A percentile compares a stretch with the other conserved stretches of the same genome.
Conservation (phyloP, 2,888 invertebrate genomes). For the Agonopterix subpropinquella region DNA sequence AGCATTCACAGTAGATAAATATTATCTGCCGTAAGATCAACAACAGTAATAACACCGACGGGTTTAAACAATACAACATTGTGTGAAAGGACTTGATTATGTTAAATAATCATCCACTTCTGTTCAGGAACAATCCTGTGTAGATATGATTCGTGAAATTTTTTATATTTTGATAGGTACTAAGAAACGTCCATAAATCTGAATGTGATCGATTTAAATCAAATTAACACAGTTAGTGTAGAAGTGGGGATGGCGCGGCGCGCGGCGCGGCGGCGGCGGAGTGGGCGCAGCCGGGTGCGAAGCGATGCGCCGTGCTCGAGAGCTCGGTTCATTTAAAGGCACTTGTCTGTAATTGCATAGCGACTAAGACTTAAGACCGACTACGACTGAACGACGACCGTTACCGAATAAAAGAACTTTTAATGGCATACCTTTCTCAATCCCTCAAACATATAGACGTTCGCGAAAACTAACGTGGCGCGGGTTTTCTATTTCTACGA, state of each 20-base stretch:
- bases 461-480: constrained; percentile 6
- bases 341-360: constrained; percentile 73
- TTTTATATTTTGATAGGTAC: no score
- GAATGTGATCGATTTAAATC: constrained; percentile 43
- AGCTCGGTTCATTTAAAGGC: constrained; percentile 73
- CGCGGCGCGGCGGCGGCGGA: constrained; percentile 25
- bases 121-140: no score
- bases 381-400: constrained; percentile 50
- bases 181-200: no score
- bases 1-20: constrained; percentile 54
- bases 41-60: constrained; percentile 19
- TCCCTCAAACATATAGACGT: constrained; percentile 19
- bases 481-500: no score
- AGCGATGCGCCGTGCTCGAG: constrained; percentile 65
- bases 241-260: constrained; percentile 29
- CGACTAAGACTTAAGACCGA: constrained; percentile 64
- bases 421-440: constrained; percentile 60
- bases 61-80: no score
- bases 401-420: constrained; percentile 66
- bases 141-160: no score
- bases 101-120: no score
- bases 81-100: no score
- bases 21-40: constrained; percentile 38
- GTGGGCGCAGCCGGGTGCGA: constrained; percentile 49
- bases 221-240: constrained; percentile 56